Evolutionary conservation across 1,140 invertebrate species (phyloP).

Genomic region (Globodera rostochiensis): DNA sequence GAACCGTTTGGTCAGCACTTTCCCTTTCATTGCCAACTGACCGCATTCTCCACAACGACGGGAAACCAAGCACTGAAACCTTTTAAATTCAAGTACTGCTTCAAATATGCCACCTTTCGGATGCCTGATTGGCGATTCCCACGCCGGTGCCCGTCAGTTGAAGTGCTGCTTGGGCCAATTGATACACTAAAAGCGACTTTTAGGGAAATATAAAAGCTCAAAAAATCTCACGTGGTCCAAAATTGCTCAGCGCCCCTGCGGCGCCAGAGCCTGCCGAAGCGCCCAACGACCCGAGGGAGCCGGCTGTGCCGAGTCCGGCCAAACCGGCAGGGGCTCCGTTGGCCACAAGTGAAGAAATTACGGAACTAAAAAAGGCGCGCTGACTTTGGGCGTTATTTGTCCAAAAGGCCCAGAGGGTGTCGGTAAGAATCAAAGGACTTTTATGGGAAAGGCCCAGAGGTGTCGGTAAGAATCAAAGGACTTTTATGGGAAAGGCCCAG

Average conservation of each 20-base stretch:
- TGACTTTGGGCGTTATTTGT: too few relatives aligned
- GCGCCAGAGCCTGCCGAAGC: constrained; percentile 48
- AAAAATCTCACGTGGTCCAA: constrained; percentile 46
- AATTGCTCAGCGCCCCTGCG: constrained; percentile 48
- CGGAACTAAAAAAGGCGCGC: not conserved
- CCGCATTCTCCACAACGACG: constrained; percentile 46
- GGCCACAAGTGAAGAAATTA: constrained; percentile 54
- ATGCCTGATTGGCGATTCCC: constrained; percentile 61
- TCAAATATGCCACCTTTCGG: constrained; percentile 43
- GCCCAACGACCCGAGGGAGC: constrained; percentile 29
- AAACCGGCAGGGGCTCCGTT: constrained; percentile 36
- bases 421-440: too few relatives aligned
- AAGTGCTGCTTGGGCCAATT: constrained; percentile 60
- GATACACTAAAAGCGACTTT: constrained; percentile 54
- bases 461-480: too few relatives aligned
- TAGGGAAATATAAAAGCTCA: not conserved
- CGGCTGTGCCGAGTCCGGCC: constrained; percentile 24
- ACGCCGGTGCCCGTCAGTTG: constrained; percentile 62
- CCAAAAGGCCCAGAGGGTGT: too few relatives aligned
- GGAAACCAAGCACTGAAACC: constrained; percentile 49
- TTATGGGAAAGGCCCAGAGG: not conserved
- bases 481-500: too few relatives aligned
- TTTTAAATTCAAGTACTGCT: not conserved
- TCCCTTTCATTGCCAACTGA: not conserved
- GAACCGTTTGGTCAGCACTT: not conserved